Conservation (phyloP, 2,797 vertebrate genomes). For the Cyprinodon diabolis region DNA sequence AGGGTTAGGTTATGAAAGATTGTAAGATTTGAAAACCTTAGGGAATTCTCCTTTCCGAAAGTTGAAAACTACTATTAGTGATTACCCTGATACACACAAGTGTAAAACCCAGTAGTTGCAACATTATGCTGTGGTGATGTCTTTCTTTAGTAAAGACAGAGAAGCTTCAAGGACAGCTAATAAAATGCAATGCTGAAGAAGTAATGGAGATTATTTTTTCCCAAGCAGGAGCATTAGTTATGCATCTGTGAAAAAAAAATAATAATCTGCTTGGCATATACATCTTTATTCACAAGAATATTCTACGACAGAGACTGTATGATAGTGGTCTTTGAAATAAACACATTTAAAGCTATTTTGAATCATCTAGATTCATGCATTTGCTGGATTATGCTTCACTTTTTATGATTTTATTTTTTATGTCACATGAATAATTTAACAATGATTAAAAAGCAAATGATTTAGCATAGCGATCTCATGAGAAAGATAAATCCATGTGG, state of each 20-base stretch:
- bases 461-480: constrained; percentile 13
- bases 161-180: too few relatives aligned
- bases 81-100: too few relatives aligned
- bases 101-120: too few relatives aligned
- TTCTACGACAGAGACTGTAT: constrained; percentile 17
- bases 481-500: constrained; percentile 10
- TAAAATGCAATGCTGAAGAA: too few relatives aligned
- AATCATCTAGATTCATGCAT: neutral
- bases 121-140: too few relatives aligned
- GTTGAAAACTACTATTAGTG: too few relatives aligned
- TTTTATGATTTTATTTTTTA: neutral
- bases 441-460: constrained; percentile 9
- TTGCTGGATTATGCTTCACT: constrained; percentile 18
- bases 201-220: too few relatives aligned
- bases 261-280: constrained; percentile 23
- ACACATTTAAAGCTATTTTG: constrained; percentile 27
- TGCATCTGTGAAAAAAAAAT: constrained; percentile 12
- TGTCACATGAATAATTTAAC: constrained; percentile 20
- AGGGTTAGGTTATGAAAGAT: too few relatives aligned
- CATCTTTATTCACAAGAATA: constrained; percentile 4
- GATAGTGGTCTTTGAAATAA: neutral
- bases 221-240: too few relatives aligned
- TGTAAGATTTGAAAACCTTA: too few relatives aligned
- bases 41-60: too few relatives aligned
- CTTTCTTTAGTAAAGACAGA: too few relatives aligned